These are phyloP conservation scores for Acanthisitta chloris DNA, from an alignment of 2,113 vertebrate genomes.

Conservation along the genomic window DNA sequence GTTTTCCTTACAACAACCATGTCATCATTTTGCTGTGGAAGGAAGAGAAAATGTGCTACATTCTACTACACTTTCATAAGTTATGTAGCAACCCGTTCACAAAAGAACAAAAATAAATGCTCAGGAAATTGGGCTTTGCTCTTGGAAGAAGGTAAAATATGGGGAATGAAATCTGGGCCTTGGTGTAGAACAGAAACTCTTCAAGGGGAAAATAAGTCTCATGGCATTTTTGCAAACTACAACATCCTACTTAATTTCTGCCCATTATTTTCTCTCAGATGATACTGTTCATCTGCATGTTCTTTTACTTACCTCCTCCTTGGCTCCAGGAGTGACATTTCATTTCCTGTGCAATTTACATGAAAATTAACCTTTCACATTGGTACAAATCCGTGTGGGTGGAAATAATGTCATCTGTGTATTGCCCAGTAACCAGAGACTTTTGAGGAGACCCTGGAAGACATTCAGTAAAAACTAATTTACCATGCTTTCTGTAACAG, in stretches of 20 bases:
- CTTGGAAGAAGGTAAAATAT: neutral
- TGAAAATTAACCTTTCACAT: slow-evolving; percentile 29
- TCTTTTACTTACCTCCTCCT: neutral
- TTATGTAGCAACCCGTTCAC: neutral
- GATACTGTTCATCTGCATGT: neutral
- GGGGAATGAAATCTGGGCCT: neutral
- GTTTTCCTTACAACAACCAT: neutral
- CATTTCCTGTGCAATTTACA: slow-evolving; percentile 27
- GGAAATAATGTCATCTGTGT: neutral
- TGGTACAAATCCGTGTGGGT: neutral
- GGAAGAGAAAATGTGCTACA: neutral
- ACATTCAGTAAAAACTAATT: neutral
- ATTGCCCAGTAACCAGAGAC: neutral
- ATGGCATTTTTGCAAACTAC: neutral
- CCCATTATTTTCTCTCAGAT: neutral
- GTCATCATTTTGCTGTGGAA: neutral
- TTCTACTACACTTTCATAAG: neutral
- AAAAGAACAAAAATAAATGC: neutral
- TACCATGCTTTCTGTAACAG: neutral
- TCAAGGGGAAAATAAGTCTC: neutral
- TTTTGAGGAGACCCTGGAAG: neutral
- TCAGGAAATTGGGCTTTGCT: neutral
- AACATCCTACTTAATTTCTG: neutral
- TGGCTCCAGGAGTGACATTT: neutral
- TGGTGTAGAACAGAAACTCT: neutral